Evolutionary conservation across 2,113 vertebrate genomes (phyloP).

Genomic region (Lethenteron reissneri): DNA sequence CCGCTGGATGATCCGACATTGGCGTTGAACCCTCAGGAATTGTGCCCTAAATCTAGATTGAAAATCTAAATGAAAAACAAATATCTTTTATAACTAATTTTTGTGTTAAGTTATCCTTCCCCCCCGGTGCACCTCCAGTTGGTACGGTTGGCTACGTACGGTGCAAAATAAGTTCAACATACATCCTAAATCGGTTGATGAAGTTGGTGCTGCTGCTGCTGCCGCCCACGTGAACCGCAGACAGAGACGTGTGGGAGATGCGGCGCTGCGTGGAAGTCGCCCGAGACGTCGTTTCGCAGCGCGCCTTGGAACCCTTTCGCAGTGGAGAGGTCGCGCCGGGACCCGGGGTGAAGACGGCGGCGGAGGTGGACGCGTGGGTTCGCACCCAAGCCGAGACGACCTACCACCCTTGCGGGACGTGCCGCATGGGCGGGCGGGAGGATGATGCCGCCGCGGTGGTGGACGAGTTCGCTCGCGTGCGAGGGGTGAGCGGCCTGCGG

Average conservation of each 20-base stretch:
- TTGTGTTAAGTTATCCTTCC: too few relatives aligned
- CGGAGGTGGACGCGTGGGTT: conserved; percentile 65
- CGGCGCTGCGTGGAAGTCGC: conserved; percentile 48
- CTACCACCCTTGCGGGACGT: conserved; percentile 85
- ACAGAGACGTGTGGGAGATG: conserved; percentile 51
- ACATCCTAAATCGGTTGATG: too few relatives aligned
- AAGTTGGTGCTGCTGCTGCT: too few relatives aligned
- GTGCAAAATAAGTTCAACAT: too few relatives aligned
- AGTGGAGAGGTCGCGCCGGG: conserved; percentile 59
- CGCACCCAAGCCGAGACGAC: conserved; percentile 61
- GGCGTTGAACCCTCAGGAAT: too few relatives aligned
- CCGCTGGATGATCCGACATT: too few relatives aligned
- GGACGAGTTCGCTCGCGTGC: conserved; percentile 40
- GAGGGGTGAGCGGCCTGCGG: conserved; percentile 50
- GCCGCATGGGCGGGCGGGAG: conserved; percentile 56
- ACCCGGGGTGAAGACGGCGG: conserved; percentile 33
- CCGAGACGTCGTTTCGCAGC: conserved; percentile 74
- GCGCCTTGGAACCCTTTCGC: conserved; percentile 53
- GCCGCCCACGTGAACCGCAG: conserved; percentile 20
- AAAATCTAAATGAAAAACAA: too few relatives aligned
- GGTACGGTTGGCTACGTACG: too few relatives aligned
- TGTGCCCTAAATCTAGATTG: too few relatives aligned
- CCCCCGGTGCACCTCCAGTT: too few relatives aligned
- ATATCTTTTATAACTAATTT: too few relatives aligned
- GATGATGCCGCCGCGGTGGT: conserved; percentile 44